A percentile compares a stretch with the other conserved stretches of the same genome.
Evolutionary conservation across 2,797 vertebrate genomes (phyloP).

Genomic region (Poecile montanus): DNA sequence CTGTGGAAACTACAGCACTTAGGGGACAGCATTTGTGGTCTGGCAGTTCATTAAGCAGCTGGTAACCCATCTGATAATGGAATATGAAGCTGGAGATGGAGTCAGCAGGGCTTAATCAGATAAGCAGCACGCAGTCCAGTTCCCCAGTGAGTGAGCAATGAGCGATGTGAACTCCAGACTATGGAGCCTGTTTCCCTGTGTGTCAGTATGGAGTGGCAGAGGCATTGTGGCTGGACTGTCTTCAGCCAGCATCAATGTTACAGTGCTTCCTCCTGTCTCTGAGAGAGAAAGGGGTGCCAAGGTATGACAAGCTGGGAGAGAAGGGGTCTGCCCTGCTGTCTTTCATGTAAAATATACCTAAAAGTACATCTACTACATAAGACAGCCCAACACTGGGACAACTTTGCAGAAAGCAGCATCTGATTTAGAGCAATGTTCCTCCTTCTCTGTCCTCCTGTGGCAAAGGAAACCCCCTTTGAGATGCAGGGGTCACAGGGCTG

Average conservation of each 20-base stretch:
- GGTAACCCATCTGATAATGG: not conserved
- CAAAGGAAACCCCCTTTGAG: not conserved
- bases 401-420: not conserved
- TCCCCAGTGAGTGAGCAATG: not conserved
- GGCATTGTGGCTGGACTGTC: accelerated
- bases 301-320: not conserved
- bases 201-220: not conserved
- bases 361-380: not conserved
- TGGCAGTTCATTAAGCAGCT: not conserved
- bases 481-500: not conserved
- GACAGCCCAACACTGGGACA: not conserved
- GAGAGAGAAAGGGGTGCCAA: not conserved
- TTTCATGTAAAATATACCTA: not conserved
- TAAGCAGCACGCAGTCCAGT: not conserved
- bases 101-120: not conserved
- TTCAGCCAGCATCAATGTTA: not conserved
- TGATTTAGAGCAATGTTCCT: not conserved
- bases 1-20: not conserved
- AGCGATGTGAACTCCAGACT: accelerated
- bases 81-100: not conserved
- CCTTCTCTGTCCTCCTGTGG: not conserved
- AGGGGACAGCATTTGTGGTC: not conserved
- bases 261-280: accelerated
- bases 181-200: not conserved
- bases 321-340: not conserved